Base-by-base conservation (phyloP, 2,888 invertebrate genomes). In the Drosophila atripex region DNA sequence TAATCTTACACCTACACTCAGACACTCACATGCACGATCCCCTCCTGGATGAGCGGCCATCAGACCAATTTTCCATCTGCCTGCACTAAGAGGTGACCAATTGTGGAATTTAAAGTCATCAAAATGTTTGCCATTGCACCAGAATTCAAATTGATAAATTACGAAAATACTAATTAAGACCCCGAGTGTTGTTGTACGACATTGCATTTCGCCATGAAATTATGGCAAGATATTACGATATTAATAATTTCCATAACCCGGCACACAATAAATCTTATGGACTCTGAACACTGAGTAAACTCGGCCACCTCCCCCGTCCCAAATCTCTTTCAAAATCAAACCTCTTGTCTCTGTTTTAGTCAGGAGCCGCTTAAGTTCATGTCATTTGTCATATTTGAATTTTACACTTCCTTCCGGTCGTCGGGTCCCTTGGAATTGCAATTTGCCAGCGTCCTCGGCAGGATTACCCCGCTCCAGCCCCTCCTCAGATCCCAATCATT, bases 341-440 rank as follows among this genome's bases (percentile, higher is more conserved):
- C 32, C 21, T 14, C 28, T 30, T 38, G 38, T 12, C 39, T 32
- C 5, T 49, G 43, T 41, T 35, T 12, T 43, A 30, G 16, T 54
- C 41, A 55, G 71, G 53, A 71, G 87, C 75, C 84, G 84, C 85
- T 87, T 86, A 87, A 85, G 77, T 85, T 85, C 77, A 87, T 87
- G 85, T 87, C 85, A 85, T 87, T 87, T 85, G 85, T 85, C 85
- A 85, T 87, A 85, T 85, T 85, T 85, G 87, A 85, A 85, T 85
- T 85, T 85, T 85, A 87, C 86, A 85, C 87, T 85, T 85, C 85
- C 85, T 87, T 87, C 85, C 87, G 85, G 85, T 87, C 76, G 71
- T 70, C 54, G 63, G 46, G 63, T 79, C 77, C 69, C 80, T 71
- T 73, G 77, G 71, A 84, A 79, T 80, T 86, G 82, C 78, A 86